Evolutionary conservation across 2,888 invertebrate genomes (phyloP), one percentile per base, ranked within the genome.

Genomic region (Dryococelus australis): DNA sequence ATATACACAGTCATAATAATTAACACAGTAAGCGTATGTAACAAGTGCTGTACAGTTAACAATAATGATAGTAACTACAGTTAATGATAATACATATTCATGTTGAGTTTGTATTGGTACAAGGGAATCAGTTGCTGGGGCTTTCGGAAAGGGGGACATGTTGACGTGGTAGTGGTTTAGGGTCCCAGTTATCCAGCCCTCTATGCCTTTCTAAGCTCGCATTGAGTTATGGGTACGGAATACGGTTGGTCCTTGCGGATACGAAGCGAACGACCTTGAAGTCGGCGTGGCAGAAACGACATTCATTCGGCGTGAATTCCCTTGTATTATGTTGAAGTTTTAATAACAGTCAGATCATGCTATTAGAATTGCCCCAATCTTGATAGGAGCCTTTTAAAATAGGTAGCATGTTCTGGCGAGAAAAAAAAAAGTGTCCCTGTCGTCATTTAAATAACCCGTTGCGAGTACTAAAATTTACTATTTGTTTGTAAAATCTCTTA

Each of bases 21-120:
- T 35, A 43, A 85, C 85, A 87, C 85, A 87, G 51, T 85, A 87
- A 87, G 85, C 87, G 87, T 84, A 87, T 87, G 86, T 87, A 87
- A 87, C 87, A 87, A 87, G 65, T 85, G 86, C 79, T 87, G 87
- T 87, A 87, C 87, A 87, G 83, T 83, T 83, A 83, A 83, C 43
- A 83, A 83, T 83, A 28, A 83, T 83, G 43, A 83, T 83, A 83
- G 43, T 35, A 83, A 83, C 83, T 83, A 83, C 28, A 65, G 83
- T 35, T 83, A 83, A 83, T 83, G 28, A 27, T 83, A 80, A 35
- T 80, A 83, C 24, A 83, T 83, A 83, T 83, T 35, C 24, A 28
- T 35, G 24, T 16, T 65, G 13, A 65, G 65, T 20, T 65, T 65
- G 65, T 65, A 51, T 51, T 51, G 51, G 12, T 51, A 16, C 51